These are phyloP conservation scores for Caloenas nicobarica DNA, from an alignment of 2,113 vertebrate species.

Conservation along the genomic window DNA sequence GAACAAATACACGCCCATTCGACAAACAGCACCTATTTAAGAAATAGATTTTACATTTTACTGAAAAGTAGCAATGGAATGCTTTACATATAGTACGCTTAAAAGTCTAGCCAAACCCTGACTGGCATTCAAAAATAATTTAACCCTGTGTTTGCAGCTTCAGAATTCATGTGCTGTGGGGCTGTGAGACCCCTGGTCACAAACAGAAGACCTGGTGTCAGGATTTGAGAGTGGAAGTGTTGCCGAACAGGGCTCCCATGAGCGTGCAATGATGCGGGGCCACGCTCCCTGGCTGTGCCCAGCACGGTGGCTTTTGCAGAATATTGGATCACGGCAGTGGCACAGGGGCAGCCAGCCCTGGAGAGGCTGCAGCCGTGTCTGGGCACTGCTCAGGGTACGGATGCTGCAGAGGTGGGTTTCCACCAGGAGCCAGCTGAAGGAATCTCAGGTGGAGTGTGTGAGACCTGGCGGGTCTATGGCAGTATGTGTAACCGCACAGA, in stretches of 20 bases:
- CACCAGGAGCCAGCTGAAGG: not conserved
- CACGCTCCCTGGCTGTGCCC: not conserved
- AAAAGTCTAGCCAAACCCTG: not conserved
- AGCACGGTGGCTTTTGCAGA: not conserved
- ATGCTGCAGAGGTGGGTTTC: not conserved
- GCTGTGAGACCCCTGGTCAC: not conserved
- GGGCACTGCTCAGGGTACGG: not conserved
- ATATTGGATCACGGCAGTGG: not conserved
- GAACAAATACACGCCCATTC: conserved; percentile 88
- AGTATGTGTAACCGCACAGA: not conserved
- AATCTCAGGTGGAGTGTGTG: not conserved
- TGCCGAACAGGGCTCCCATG: not conserved
- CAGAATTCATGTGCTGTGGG: not conserved
- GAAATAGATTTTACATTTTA: not conserved
- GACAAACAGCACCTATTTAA: conserved; percentile 82
- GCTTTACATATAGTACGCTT: not conserved
- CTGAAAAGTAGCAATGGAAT: not conserved
- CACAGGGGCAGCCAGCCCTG: not conserved
- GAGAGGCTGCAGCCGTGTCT: not conserved
- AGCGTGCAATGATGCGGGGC: not conserved
- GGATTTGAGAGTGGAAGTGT: not conserved
- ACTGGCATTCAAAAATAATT: not conserved
- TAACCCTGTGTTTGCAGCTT: not conserved
- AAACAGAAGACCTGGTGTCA: not conserved
- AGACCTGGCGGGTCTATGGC: not conserved